phyloP scores from a whole-genome alignment of 1,140 invertebrate species.

The Antheraea pernyi region DNA sequence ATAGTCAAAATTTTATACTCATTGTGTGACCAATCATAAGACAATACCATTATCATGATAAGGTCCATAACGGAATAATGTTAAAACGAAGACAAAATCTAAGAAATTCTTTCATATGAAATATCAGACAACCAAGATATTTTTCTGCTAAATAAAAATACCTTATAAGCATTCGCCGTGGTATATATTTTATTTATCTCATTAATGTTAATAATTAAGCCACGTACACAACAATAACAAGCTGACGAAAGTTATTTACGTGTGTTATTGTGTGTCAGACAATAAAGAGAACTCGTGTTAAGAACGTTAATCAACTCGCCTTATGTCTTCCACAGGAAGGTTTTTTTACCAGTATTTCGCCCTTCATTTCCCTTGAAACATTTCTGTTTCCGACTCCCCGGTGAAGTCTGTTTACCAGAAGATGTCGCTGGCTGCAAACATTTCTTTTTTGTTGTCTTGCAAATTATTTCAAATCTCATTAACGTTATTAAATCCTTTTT shows the following conservation, averaged over 20 bases:
- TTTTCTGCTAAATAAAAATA: no score
- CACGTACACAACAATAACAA: slow-evolving; percentile 16
- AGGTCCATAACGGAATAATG: no score
- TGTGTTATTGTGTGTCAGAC: slow-evolving; percentile 43
- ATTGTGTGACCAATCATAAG: no score
- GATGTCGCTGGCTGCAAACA: slow-evolving; percentile 20
- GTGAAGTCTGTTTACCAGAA: slow-evolving; percentile 46
- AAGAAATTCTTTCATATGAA: no score
- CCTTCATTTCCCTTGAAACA: slow-evolving; percentile 58
- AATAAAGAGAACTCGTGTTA: slow-evolving; percentile 49
- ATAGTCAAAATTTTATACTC: no score
- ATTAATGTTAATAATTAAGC: slow-evolving; percentile 19
- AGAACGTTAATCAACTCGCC: slow-evolving; percentile 55
- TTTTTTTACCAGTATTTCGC: slow-evolving; percentile 39
- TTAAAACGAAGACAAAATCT: no score
- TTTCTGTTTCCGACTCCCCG: slow-evolving; percentile 48
- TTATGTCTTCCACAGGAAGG: slow-evolving; percentile 35
- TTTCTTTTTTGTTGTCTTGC: not conserved
- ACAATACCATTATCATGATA: no score
- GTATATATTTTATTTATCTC: not conserved
- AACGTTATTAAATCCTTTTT: slow-evolving; percentile 1
- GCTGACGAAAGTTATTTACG: slow-evolving; percentile 24
- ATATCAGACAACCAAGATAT: no score
- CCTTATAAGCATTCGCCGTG: no score
- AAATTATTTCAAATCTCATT: not conserved